phyloP scores from a whole-genome alignment of 2,113 vertebrate genomes.

The Nannobrachium achirus region DNA sequence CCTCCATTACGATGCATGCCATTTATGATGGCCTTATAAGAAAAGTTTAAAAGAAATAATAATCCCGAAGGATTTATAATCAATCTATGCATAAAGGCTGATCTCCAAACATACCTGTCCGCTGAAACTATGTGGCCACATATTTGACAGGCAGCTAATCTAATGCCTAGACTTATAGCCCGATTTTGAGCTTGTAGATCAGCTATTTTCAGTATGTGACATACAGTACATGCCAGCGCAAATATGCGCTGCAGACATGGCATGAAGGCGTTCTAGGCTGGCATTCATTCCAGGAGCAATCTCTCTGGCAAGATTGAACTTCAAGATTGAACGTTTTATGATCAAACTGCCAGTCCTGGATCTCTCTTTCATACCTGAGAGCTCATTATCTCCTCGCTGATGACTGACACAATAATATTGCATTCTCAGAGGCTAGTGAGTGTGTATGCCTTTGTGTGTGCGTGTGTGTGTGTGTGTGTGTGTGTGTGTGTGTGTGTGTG shows the following conservation, averaged over 20 bases:
- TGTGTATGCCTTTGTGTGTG: not conserved
- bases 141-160: not conserved
- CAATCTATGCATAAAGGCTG: not conserved
- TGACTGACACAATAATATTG: slow-evolving; percentile 22
- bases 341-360: not conserved
- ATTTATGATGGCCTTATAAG: too few relatives aligned
- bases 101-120: not conserved
- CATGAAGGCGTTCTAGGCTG: not conserved
- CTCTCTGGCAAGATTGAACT: not conserved
- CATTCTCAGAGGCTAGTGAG: slow-evolving; percentile 4
- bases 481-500: not conserved
- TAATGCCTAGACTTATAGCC: too few relatives aligned
- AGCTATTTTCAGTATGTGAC: too few relatives aligned
- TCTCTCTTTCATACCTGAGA: not conserved
- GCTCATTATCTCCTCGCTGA: slow-evolving; percentile 16
- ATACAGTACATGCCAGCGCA: too few relatives aligned
- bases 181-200: too few relatives aligned
- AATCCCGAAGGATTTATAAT: too few relatives aligned
- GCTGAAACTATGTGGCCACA: not conserved
- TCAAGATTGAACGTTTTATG: not conserved
- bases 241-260: too few relatives aligned
- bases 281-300: slow-evolving; percentile 2
- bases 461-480: slow-evolving; percentile 16
- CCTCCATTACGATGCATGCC: too few relatives aligned
- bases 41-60: too few relatives aligned